phyloP scores from a whole-genome alignment of 1,140 invertebrate genomes.

The Bradynema listronoti region DNA sequence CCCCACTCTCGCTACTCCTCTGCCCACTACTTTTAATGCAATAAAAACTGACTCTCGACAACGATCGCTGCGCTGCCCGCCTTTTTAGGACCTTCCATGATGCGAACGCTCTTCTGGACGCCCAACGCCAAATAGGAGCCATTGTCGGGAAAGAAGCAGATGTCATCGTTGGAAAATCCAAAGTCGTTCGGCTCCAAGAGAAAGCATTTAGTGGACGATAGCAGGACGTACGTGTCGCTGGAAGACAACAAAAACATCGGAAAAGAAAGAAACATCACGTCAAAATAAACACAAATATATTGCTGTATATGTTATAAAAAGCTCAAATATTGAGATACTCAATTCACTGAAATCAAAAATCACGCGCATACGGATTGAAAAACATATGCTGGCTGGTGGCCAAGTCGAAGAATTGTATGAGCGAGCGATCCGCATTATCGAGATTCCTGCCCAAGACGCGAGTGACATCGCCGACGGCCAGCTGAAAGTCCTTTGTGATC shows the following conservation, averaged over 20 bases:
- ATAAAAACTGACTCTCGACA: conserved; percentile 18
- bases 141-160: not conserved
- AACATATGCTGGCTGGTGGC: conserved; percentile 16
- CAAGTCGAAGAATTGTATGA: conserved; percentile 11
- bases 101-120: conserved; percentile 18
- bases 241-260: conserved; percentile 1
- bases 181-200: conserved; percentile 2
- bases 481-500: conserved; percentile 6
- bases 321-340: not conserved
- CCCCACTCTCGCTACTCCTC: too few species aligned
- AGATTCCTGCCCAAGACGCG: conserved; percentile 5
- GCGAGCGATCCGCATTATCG: conserved; percentile 4
- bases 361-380: not conserved
- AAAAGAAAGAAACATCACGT: not conserved
- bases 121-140: conserved; percentile 10
- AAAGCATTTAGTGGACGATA: conserved; percentile 6
- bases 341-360: not conserved
- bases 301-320: not conserved
- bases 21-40: too few species aligned
- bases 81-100: conserved; percentile 6
- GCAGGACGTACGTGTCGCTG: conserved; percentile 7
- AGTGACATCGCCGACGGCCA: conserved; percentile 6
- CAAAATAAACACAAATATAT: not conserved
- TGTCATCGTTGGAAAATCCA: conserved; percentile 4
- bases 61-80: conserved; percentile 6